These are phyloP conservation scores for Cephus sareptanus DNA, from an alignment of 2,888 invertebrate species.

Conservation along the genomic window DNA sequence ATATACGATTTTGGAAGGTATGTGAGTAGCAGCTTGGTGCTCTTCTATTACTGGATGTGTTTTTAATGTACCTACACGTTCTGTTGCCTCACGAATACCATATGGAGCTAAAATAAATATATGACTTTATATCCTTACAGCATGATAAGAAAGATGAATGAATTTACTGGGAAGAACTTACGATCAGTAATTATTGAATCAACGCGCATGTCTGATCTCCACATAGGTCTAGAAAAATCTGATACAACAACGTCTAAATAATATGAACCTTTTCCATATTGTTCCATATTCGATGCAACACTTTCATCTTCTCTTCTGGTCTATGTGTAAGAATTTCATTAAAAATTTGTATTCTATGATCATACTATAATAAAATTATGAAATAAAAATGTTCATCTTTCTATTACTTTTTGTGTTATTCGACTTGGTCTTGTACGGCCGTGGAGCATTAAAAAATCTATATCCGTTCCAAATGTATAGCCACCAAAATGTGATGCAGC, in stretches of 20 bases:
- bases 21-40: conserved; percentile 76
- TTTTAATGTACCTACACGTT: conserved; percentile 77
- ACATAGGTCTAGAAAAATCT: conserved; percentile 88
- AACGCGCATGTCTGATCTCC: conserved; percentile 77
- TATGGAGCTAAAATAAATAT: conserved; percentile 84
- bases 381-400: neutral
- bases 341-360: conserved; percentile 6
- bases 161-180: conserved; percentile 67
- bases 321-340: conserved; percentile 57
- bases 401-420: conserved; percentile 77
- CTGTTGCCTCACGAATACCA: conserved; percentile 94
- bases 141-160: neutral
- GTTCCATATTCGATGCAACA: conserved; percentile 86
- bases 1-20: conserved; percentile 89
- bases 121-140: neutral
- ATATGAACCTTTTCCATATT: conserved; percentile 81
- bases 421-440: conserved; percentile 85
- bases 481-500: conserved; percentile 91
- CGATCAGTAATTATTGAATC: conserved; percentile 97
- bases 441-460: conserved; percentile 94
- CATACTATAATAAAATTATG: conserved; percentile 5
- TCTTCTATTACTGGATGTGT: conserved; percentile 74
- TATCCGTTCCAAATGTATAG: conserved; percentile 89
- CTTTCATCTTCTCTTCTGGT: conserved; percentile 85
- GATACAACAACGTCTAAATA: conserved; percentile 92